These are phyloP conservation scores for Neopelma chrysocephalum DNA, from an alignment of 2,797 vertebrate species.

Conservation along the genomic window DNA sequence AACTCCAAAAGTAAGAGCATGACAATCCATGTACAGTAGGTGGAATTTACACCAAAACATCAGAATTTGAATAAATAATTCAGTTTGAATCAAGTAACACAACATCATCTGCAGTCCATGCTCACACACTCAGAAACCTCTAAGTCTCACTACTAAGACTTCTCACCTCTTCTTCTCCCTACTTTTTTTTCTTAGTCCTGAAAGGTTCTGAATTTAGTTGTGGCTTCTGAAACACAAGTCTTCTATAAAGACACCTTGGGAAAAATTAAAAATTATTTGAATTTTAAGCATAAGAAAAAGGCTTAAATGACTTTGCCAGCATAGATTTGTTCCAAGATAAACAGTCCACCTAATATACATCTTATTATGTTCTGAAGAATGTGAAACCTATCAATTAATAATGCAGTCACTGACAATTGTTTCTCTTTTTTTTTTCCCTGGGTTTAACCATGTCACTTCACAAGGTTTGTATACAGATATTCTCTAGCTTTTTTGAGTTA, in stretches of 20 bases:
- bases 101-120: fast-evolving
- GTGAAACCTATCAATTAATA: not conserved
- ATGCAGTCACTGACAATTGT: not conserved
- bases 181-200: not conserved
- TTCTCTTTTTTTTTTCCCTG: not conserved
- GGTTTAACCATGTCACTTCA: not conserved
- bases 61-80: not conserved
- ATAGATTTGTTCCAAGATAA: not conserved
- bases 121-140: not conserved
- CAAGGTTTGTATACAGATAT: not conserved
- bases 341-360: not conserved
- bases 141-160: not conserved
- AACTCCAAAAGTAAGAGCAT: not conserved
- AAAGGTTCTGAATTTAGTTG: not conserved
- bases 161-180: not conserved
- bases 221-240: not conserved
- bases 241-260: not conserved
- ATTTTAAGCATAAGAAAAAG: not conserved
- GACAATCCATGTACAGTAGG: not conserved
- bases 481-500: not conserved
- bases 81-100: not conserved
- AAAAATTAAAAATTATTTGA: not conserved
- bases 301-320: not conserved
- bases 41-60: not conserved
- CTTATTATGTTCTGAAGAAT: not conserved